Evolutionary conservation across 2,797 vertebrate genomes (phyloP).

Genomic region (Hybognathus amarus): DNA sequence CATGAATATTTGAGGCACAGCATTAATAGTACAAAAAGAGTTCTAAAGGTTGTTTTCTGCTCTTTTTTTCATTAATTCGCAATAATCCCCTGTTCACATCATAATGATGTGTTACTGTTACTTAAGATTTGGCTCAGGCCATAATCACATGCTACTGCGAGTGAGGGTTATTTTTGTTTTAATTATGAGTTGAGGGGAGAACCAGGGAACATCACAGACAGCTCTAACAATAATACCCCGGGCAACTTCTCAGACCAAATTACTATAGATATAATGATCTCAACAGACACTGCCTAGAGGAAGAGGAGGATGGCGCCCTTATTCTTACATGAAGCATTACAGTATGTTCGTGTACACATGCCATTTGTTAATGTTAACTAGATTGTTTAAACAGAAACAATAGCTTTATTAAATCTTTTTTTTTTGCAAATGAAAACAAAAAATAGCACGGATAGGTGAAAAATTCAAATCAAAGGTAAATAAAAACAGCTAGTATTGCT

Average conservation of each 20-base stretch:
- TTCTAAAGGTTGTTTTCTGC: conserved; percentile 14
- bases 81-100: conserved; percentile 30
- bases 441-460: too few relatives aligned
- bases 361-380: neutral
- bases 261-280: conserved; percentile 14
- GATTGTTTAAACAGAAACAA: neutral
- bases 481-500: neutral
- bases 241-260: conserved; percentile 27
- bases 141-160: conserved; percentile 3
- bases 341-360: neutral
- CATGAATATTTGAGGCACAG: conserved; percentile 48
- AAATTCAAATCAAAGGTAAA: neutral
- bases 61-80: conserved; percentile 25
- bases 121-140: conserved; percentile 37
- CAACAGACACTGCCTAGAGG: neutral
- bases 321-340: neutral
- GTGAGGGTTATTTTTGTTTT: conserved; percentile 6
- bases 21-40: conserved; percentile 26
- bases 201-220: neutral
- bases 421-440: neutral
- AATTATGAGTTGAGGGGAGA: conserved; percentile 16
- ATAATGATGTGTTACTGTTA: conserved; percentile 31
- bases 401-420: neutral
- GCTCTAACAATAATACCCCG: conserved; percentile 1
- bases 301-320: neutral